Percentiles rank a stretch among this genome's conserved stretches.
phyloP scores from a whole-genome alignment of 2,888 invertebrate genomes.

The Nomada ruficornis region DNA sequence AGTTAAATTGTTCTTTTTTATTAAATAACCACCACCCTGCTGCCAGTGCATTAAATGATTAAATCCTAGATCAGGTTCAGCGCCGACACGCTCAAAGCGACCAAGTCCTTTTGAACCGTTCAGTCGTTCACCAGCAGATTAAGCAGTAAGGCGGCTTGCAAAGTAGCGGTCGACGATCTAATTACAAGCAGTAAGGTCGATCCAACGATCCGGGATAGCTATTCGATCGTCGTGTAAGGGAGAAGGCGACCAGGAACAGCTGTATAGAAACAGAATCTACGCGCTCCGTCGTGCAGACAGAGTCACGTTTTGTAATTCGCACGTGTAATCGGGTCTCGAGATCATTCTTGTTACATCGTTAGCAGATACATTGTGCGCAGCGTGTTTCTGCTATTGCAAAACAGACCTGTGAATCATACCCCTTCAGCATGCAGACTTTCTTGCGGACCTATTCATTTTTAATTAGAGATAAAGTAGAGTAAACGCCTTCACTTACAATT shows the following conservation, averaged over 20 bases:
- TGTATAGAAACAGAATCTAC: not conserved
- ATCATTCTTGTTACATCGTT: slow-evolving; percentile 14
- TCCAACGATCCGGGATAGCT: slow-evolving; percentile 65
- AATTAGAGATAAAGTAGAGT: not conserved
- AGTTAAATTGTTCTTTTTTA: no score
- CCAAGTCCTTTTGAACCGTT: not conserved
- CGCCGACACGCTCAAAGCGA: not conserved
- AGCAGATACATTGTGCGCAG: not conserved
- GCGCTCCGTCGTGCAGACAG: not conserved
- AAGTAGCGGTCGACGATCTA: slow-evolving; percentile 57
- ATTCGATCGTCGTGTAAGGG: slow-evolving; percentile 65
- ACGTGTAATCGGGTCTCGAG: slow-evolving; percentile 4
- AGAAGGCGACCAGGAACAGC: not conserved
- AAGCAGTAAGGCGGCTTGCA: slow-evolving; percentile 16
- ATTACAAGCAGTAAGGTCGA: slow-evolving; percentile 71
- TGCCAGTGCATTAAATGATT: not conserved
- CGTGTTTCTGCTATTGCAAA: slow-evolving; percentile 10
- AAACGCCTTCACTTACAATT: not conserved
- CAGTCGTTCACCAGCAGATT: not conserved
- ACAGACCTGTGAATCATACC: slow-evolving; percentile 8
- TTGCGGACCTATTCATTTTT: not conserved
- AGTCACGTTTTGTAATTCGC: slow-evolving; percentile 42
- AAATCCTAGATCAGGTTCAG: not conserved
- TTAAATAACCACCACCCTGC: no score
- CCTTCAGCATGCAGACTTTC: not conserved